Conservation (phyloP, 2,113 vertebrate species). For the Oreochromis spilurus region DNA sequence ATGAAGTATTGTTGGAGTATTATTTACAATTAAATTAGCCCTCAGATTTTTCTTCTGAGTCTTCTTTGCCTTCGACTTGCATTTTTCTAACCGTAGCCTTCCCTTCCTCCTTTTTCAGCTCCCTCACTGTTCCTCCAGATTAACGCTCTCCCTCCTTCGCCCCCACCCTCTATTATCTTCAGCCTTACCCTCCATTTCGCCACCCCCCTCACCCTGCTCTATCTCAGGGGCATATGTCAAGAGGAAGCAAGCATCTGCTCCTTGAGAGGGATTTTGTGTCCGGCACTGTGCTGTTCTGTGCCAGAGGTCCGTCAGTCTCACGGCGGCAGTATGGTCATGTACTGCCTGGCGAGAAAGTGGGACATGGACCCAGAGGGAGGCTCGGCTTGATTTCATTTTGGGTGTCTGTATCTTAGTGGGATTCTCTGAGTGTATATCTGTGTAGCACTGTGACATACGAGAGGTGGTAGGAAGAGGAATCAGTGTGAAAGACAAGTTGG, state of each 20-base stretch:
- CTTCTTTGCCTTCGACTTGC: not conserved
- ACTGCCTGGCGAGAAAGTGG: slow-evolving; percentile 29
- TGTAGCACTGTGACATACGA: not conserved
- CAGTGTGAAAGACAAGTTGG: not conserved
- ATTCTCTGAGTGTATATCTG: not conserved
- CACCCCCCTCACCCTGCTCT: slow-evolving; percentile 7
- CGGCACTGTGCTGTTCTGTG: slow-evolving; percentile 17
- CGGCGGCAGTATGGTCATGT: slow-evolving; percentile 28
- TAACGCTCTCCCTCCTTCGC: not conserved
- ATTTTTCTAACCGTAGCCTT: not conserved
- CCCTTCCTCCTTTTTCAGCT: not conserved
- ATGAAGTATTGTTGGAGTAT: not conserved
- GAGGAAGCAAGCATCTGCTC: slow-evolving; percentile 70
- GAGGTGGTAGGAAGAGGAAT: not conserved
- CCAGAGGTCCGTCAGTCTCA: slow-evolving; percentile 42
- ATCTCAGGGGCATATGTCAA: slow-evolving; percentile 67
- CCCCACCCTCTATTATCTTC: slow-evolving; percentile 14
- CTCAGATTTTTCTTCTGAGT: not conserved
- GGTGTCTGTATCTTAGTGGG: slow-evolving; percentile 4
- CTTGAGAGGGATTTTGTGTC: slow-evolving; percentile 64
- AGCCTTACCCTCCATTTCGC: slow-evolving; percentile 14
- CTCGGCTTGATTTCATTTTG: slow-evolving; percentile 18
- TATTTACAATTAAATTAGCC: not conserved
- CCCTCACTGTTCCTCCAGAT: not conserved
- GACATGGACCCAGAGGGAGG: slow-evolving; percentile 25